Percentiles rank a stretch among this genome's conserved stretches.
phyloP scores from a whole-genome alignment of 2,888 invertebrate genomes.

The Tipula vernalis region DNA sequence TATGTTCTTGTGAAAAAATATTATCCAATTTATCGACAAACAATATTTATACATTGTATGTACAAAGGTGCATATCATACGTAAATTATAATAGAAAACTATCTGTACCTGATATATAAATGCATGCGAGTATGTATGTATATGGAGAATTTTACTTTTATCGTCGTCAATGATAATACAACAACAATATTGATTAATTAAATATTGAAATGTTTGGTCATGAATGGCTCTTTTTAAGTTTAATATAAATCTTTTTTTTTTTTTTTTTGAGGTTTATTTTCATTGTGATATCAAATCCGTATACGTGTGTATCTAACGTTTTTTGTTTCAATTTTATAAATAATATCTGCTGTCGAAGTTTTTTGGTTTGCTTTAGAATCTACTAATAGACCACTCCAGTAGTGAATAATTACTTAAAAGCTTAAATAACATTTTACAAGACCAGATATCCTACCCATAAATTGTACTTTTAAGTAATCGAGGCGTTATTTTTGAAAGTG shows the following conservation, averaged over 20 bases:
- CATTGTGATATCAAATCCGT: neutral
- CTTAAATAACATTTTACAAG: too few species aligned
- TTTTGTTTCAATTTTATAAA: neutral
- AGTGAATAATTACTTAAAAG: too few species aligned
- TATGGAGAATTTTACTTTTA: neutral
- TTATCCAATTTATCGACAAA: neutral
- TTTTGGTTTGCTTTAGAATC: neutral
- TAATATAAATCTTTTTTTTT: neutral
- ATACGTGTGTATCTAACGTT: neutral
- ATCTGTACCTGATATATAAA: neutral
- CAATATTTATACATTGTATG: neutral
- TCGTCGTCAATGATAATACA: neutral
- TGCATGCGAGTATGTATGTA: neutral
- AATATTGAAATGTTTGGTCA: neutral
- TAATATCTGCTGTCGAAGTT: neutral
- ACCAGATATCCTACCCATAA: too few species aligned
- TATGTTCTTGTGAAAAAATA: neutral
- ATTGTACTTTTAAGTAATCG: too few species aligned
- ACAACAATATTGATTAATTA: neutral
- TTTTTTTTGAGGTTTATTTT: neutral
- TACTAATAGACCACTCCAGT: too few species aligned
- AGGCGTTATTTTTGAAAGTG: too few species aligned
- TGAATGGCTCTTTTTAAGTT: neutral
- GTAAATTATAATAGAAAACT: neutral
- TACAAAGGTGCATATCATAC: neutral